phyloP scores from a whole-genome alignment of 2,797 vertebrate species.

The Arctocebus calabarensis region DNA sequence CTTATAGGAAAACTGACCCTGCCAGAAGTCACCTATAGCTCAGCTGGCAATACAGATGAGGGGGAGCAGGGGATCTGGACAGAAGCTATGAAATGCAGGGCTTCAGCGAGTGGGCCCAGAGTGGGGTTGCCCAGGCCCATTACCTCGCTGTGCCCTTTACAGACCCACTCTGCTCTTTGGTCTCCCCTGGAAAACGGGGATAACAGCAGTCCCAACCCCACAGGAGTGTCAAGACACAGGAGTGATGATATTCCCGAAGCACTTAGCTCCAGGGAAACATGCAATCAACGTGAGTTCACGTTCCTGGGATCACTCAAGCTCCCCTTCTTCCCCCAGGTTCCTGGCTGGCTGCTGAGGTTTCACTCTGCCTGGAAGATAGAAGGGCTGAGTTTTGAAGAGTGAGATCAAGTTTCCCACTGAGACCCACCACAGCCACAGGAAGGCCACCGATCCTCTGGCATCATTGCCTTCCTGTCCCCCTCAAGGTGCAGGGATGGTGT shows the following conservation, averaged over 20 bases:
- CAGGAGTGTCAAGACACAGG: neutral
- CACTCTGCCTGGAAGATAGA: neutral
- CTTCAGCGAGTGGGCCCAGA: neutral
- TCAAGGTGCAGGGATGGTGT: neutral
- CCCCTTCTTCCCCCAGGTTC: neutral
- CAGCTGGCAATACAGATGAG: rapidly evolving
- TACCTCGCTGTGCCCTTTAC: no score
- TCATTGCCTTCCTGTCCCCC: neutral
- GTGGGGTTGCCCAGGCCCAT: neutral
- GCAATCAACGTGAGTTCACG: rapidly evolving
- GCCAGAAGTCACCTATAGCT: neutral
- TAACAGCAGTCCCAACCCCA: neutral
- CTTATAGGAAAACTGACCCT: neutral
- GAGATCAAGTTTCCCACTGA: neutral
- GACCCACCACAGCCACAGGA: no score
- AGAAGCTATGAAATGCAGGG: neutral
- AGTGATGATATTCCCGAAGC: neutral
- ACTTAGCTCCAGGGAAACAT: neutral
- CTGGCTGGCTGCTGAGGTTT: neutral
- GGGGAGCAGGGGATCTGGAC: no score
- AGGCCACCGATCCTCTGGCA: rapidly evolving
- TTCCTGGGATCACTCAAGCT: neutral
- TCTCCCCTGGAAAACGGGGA: neutral
- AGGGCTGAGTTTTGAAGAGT: neutral
- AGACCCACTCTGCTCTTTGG: neutral